These are phyloP conservation scores for Spermophilus dauricus DNA, from an alignment of 2,113 vertebrate species.

Conservation along the genomic window DNA sequence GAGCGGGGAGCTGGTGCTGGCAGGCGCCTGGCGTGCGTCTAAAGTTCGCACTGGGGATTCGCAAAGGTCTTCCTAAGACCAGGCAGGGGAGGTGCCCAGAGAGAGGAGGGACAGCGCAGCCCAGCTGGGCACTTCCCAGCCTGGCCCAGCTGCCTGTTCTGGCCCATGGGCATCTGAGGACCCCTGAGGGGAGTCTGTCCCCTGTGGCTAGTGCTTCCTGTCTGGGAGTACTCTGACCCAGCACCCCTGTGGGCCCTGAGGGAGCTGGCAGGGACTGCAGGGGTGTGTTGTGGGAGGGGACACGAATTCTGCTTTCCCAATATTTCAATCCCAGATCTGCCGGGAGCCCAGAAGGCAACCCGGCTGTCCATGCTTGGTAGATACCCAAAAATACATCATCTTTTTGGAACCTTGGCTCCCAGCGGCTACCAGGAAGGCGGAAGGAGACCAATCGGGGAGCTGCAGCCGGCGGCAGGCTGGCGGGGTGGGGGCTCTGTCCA, in stretches of 20 bases:
- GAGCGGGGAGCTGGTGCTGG: neutral
- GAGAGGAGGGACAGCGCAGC: rapidly evolving
- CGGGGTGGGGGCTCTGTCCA: neutral
- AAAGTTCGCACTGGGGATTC: neutral
- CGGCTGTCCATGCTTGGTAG: constrained; percentile 11
- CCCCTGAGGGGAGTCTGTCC: neutral
- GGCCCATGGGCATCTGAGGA: too few relatives aligned
- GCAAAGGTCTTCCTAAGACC: neutral
- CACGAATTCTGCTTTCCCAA: neutral
- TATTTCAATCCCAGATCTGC: neutral
- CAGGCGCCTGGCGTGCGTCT: rapidly evolving
- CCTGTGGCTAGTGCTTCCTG: neutral
- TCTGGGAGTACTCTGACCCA: neutral
- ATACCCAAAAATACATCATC: constrained; percentile 85
- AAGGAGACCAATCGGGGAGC: neutral
- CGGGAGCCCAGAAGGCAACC: rapidly evolving
- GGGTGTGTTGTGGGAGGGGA: neutral
- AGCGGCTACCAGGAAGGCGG: neutral
- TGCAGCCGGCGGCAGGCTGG: neutral
- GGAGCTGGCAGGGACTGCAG: neutral
- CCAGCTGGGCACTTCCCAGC: neutral
- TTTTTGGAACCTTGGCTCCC: constrained; percentile 9
- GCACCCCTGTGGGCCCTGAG: neutral
- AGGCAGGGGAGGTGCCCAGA: neutral
- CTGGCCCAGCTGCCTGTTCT: neutral